phyloP scores from a whole-genome alignment of 2,888 invertebrate species.

The Mimas tiliae region DNA sequence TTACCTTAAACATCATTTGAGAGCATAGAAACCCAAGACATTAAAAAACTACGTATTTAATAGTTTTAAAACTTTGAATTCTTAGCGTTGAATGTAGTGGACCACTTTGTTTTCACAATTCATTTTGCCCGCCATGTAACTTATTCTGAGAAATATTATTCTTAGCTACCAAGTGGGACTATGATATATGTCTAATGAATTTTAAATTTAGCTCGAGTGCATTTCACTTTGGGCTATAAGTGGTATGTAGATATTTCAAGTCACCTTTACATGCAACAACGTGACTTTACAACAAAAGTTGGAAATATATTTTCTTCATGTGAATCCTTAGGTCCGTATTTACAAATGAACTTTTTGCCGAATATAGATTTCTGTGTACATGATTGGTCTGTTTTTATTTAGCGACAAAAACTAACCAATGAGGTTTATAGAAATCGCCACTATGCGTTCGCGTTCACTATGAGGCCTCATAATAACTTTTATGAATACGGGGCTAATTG shows the following conservation, averaged over 20 bases:
- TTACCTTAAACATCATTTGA: no score
- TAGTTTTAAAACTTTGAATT: neutral
- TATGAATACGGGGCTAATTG: no score
- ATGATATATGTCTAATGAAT: constrained; percentile 11
- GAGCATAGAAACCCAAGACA: no score
- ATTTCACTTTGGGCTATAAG: neutral
- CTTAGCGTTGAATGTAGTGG: neutral
- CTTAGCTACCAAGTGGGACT: constrained; percentile 10
- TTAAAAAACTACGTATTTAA: neutral
- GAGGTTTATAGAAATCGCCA: no score
- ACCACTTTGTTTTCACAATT: constrained; percentile 8
- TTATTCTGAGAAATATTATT: constrained; percentile 14
- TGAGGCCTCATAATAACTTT: no score
- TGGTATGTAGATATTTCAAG: neutral
- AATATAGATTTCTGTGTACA: no score
- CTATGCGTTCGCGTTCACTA: no score
- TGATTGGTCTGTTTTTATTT: no score
- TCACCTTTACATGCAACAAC: neutral
- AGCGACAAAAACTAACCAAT: no score
- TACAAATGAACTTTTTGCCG: no score
- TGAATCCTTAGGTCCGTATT: no score
- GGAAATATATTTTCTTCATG: neutral
- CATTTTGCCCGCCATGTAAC: neutral
- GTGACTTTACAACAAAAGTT: constrained; percentile 1
- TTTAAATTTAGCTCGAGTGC: neutral